Percentiles rank a stretch among this genome's conserved stretches.
Evolutionary conservation across 2,797 vertebrate genomes (phyloP).

Genomic region (Phoeniculus purpureus): DNA sequence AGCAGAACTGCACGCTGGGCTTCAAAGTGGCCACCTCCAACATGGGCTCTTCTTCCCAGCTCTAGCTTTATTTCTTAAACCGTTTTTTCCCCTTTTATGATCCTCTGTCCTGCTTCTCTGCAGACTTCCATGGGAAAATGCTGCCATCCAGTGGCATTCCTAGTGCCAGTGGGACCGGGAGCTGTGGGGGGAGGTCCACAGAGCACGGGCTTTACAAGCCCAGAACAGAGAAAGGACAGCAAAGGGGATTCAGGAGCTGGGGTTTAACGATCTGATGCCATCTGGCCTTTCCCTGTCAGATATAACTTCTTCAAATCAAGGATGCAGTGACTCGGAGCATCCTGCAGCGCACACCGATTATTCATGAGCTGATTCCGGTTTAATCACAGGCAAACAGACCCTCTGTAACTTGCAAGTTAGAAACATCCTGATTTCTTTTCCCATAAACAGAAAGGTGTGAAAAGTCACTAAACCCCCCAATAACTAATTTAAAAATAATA

Average conservation of each 20-base stretch:
- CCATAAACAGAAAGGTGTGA: background rate
- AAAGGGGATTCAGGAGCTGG: background rate
- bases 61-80: background rate
- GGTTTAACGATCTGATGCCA: background rate
- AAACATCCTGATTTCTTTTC: background rate
- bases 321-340: background rate
- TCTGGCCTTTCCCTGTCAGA: background rate
- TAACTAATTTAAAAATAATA: background rate
- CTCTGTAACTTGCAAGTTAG: background rate
- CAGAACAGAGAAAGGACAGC: background rate
- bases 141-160: constrained; percentile 69
- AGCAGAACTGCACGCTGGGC: background rate
- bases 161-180: background rate
- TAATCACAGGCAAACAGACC: background rate
- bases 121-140: constrained; percentile 34
- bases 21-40: background rate
- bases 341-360: background rate
- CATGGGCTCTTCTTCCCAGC: background rate
- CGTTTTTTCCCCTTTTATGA: background rate
- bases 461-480: background rate
- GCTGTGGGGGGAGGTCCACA: background rate
- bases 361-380: background rate
- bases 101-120: background rate
- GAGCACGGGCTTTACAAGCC: background rate
- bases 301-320: background rate